Evolutionary conservation across 2,888 invertebrate species (phyloP), one percentile per base, ranked within the genome.

Genomic region (Thymelicus sylvestris): DNA sequence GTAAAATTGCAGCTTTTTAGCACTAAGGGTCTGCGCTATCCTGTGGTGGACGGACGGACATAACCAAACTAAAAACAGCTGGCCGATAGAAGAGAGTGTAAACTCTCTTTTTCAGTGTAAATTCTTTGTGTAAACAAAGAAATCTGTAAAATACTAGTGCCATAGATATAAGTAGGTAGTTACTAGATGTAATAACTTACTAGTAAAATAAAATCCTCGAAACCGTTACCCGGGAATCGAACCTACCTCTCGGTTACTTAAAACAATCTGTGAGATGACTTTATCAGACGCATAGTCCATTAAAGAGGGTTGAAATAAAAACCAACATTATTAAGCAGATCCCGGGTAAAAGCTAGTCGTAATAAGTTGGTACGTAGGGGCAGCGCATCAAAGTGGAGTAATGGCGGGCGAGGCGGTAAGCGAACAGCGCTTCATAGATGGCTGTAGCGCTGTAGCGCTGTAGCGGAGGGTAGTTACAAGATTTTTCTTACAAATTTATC

Each of bases 311-410:
- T 62, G 41, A 60, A 67, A 57, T 57, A 64, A 62, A 66, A 68
- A 24, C 63, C 48, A 47, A 62, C 66, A 68, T 72, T 68, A 72
- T 61, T 48, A 66, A 71, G 48, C 50, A 61, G 50, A 71, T 47
- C 65, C 71, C 48, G 57, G 63, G 63, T 38, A 63, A 57, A 55
- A 66, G 59, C 71, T 71, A 71, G 71, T 70, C 44, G 24, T 62
- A 60, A 63, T 79, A 83, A 80, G 90, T 87, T 90, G 89, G 90
- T 89, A 82, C 85, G 83, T 77, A 78, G 66, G 81, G 82, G 85
- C 86, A 88, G 88, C 89, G 86, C 89, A 89, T 90, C 90, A 90
- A 87, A 89, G 86, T 85, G 86, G 84, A 88, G 89, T 89, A 88
- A 89, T 89, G 89, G 88, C 86, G 85, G 87, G 13, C 13, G 59